Base-by-base conservation (phyloP, 1,140 invertebrate species). In the Diachasmimorpha longicaudata region DNA sequence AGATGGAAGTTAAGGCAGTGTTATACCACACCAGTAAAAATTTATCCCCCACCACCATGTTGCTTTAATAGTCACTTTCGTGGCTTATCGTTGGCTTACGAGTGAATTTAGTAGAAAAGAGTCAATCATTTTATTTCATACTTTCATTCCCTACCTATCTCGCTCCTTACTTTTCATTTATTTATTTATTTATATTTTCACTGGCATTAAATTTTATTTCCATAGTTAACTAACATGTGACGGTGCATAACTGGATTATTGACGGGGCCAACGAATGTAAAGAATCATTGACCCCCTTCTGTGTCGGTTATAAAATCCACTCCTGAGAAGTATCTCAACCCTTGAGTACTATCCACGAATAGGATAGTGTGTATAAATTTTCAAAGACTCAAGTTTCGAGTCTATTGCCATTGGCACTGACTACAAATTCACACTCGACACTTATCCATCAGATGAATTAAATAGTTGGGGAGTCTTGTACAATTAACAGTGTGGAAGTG, bases 1-100 rank as follows among this genome's bases (percentile, higher is more conserved):
- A 77, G 71, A 70, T 39, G 76, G 71, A 77, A 77, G 76, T 77
- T 77, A 77, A 73, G 66, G 46, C 71, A 71, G 70, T 69, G 76
- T 77, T 72, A 72, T 77, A 68, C 66, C 31, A 66, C 58, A 39
- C 48, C 63, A 66, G 44, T 77, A 73, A 77, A 77, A 73, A 77
- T 72, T 58, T 69, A 77, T 73, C 39, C 75, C 31, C 21, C 70
- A 9, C n/a, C 63, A 68, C 52, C n/a, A 21, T 69, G 21, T 71
- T 72, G 44, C 25, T 77, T 72, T 67, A 77, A 72, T 72, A 72
- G 58, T 68, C 69, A 37, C 70, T 68, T 37, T 67, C 13, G 63
- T 39, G 31, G 70, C 48, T 77, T 46, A 63, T 67, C 72, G 36
- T 76, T 66, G 16, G 58, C 5, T 63, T 25, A 63, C 21, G 23